Conservation (phyloP, 2,113 vertebrate species). For the Lophotis ruficrista region DNA sequence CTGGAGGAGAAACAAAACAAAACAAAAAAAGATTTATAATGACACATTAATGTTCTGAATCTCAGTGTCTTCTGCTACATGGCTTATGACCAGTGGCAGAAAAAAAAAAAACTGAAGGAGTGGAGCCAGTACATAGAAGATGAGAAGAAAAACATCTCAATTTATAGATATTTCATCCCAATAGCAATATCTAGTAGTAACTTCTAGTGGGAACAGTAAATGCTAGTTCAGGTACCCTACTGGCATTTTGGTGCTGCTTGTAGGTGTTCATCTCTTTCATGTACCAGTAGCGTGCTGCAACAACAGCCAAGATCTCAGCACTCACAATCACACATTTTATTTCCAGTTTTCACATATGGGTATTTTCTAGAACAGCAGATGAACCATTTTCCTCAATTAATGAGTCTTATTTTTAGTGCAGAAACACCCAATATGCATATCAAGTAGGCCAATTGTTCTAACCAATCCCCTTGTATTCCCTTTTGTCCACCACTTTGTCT, state of each 20-base stretch:
- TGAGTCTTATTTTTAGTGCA: conserved; percentile 21
- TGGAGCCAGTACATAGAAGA: not conserved
- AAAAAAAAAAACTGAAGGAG: not conserved
- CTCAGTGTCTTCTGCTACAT: not conserved
- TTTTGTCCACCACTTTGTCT: not conserved
- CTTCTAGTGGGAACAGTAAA: not conserved
- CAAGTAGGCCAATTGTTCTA: conserved; percentile 7
- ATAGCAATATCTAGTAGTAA: not conserved
- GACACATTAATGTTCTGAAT: not conserved
- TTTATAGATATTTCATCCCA: not conserved
- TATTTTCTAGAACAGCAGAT: conserved; percentile 21
- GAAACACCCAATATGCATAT: not conserved
- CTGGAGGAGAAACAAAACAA: conserved; percentile 67
- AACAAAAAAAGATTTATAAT: not conserved
- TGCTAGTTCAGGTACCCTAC: not conserved
- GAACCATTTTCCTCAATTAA: conserved; percentile 20
- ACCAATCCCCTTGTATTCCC: not conserved
- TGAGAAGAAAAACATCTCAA: not conserved
- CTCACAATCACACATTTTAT: not conserved
- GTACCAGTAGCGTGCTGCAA: not conserved
- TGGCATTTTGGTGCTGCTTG: not conserved
- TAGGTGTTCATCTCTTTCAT: not conserved
- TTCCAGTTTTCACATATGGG: not conserved
- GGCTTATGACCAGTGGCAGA: not conserved
- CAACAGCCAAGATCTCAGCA: not conserved